phyloP scores from a whole-genome alignment of 2,113 vertebrate species.

The Sisor rabdophorus region DNA sequence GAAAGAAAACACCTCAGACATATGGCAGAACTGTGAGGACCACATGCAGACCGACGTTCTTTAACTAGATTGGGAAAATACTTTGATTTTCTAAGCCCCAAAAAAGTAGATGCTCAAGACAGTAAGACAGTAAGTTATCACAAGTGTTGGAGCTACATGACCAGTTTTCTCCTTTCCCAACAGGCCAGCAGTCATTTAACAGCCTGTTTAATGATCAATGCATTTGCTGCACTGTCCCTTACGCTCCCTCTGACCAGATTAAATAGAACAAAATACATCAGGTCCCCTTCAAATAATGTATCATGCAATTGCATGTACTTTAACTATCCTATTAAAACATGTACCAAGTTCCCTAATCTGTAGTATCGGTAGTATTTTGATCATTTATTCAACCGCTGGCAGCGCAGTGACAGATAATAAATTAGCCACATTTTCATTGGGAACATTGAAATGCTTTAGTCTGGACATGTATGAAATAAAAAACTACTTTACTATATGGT shows the following conservation, averaged over 20 bases:
- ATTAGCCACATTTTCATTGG: not conserved
- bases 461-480: not conserved
- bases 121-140: conserved; percentile 34
- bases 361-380: conserved; percentile 1
- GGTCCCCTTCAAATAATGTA: not conserved
- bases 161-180: not conserved
- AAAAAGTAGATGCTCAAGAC: conserved; percentile 31
- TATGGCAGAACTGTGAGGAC: too few relatives aligned
- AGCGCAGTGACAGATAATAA: conserved; percentile 7
- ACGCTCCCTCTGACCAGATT: conserved; percentile 9
- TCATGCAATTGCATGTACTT: not conserved
- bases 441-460: not conserved
- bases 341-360: not conserved
- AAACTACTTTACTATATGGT: too few relatives aligned
- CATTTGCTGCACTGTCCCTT: conserved; percentile 9
- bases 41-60: too few relatives aligned
- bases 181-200: conserved; percentile 26
- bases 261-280: conserved; percentile 2
- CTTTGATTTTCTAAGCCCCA: conserved; percentile 26
- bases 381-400: conserved; percentile 17
- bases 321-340: not conserved
- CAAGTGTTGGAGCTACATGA: conserved; percentile 19
- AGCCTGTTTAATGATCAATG: conserved; percentile 24
- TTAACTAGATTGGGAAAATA: conserved; percentile 33
- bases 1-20: too few relatives aligned